Evolutionary conservation across 2,888 invertebrate genomes (phyloP), one percentile per base, ranked within the genome.

Genomic region (Palloptera scutellata): DNA sequence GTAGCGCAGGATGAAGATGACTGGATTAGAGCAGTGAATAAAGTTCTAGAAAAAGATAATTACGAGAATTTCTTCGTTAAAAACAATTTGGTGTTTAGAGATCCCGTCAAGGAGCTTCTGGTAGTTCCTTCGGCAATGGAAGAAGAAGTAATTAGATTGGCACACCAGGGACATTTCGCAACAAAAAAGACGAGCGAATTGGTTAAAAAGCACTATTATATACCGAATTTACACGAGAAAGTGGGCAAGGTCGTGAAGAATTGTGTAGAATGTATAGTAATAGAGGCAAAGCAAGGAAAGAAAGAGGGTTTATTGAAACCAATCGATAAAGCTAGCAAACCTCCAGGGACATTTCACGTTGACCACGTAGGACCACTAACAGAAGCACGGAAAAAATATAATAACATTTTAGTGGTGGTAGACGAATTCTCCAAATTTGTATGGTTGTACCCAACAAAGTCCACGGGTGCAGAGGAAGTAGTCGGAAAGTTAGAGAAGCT

Each of bases 291-390:
- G 60, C 65, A 57, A 4, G 83, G 81, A 0, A 82, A 79, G 62
- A 72, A 76, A 45, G 80, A 81, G 72, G 80, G 81, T 17, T 76
- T 72, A 12, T 70, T 81, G 43, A 64, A 79, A 48, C 71, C 76
- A 0, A 77, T 83, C 1, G 73, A 76, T 9, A 82, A 83, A 51
- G 79, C 70, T 12, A 74, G 70, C 1, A 53, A 59, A 1, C 82
- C 81, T 5, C 63, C 81, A 9, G 64, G 75, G 9, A 81, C 79
- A 0, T 76, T 73, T 5, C 79, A 82, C 60, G 61, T 78, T 5
- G 82, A 82, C 55, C 82, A 84, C 51, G 30, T 83, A 1, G 81
- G 81, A 5, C 80, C 81, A 1, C 40, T 80, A 60, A 63, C 72
- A 0, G 71, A 66, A 6, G 80, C 79, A 0, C 74, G 70, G 1